Evolutionary conservation across 2,888 invertebrate genomes (phyloP), one percentile per base, ranked within the genome.

Genomic region (Trichopoda pennipes): DNA sequence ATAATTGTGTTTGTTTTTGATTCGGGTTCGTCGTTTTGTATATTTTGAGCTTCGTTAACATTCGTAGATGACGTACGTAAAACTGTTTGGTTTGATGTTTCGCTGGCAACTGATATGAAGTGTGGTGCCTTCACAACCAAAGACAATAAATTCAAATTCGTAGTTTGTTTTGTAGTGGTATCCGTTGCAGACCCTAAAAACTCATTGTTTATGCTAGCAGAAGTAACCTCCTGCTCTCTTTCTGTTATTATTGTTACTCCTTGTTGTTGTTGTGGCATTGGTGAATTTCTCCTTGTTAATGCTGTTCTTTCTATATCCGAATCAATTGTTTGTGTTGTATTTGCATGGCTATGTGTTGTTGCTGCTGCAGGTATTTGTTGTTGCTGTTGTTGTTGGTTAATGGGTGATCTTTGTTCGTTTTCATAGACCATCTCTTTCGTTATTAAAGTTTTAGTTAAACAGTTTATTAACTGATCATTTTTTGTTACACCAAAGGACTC

Each of bases 51-150:
- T 66, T 84, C 84, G 74, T 80, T 85, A 60, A 83, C 73, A 63
- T 76, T 77, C 68, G 79, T 77, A 42, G 82, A 63, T 38, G 76
- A 58, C 51, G 83, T 84, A 80, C 86, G 86, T 85, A 86, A 86
- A 83, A 90, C 90, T 86, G 89, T 86, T 86, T 89, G 88, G 87
- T 87, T 90, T 85, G 90, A 86, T 87, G 88, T 86, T 88, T 89
- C 90, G 86, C 87, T 90, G 86, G 86, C 89, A 89, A 90, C 89
- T 90, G 90, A 89, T 88, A 88, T 86, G 88, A 89, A 88, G 87
- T 89, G 87, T 79, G 86, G 87, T 84, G 85, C 84, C 81, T 85
- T 85, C 84, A 86, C 86, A 88, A 86, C 87, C 86, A 88, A 87
- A 80, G 85, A 78, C 88, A 88, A 86, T 81, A 83, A 81, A 83